These are phyloP conservation scores for Candoia aspera DNA, from an alignment of 2,113 vertebrate genomes.

Conservation along the genomic window DNA sequence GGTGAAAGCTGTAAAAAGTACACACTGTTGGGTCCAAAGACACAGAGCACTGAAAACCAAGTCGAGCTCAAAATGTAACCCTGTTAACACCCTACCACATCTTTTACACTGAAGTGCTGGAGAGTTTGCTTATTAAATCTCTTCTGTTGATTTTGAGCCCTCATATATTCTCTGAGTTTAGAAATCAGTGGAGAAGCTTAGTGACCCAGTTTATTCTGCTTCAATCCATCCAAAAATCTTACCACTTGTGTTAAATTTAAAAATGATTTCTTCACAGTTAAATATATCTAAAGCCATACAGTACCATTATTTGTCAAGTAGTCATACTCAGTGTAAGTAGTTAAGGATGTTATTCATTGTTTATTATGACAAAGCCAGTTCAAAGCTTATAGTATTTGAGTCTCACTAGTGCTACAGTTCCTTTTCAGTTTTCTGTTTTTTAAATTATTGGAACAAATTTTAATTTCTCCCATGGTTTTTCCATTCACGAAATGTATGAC, in stretches of 20 bases:
- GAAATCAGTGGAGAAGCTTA: constrained; percentile 46
- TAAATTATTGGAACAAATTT: background rate
- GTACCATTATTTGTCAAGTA: background rate
- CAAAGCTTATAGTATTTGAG: background rate
- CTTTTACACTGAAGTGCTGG: background rate
- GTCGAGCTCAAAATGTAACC: background rate
- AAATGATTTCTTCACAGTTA: background rate
- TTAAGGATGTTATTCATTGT: background rate
- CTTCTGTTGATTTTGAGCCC: constrained; percentile 33
- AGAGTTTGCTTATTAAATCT: constrained; percentile 20
- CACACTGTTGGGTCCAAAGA: background rate
- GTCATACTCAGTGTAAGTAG: background rate
- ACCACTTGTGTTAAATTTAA: background rate
- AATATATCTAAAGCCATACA: background rate
- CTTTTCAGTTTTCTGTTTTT: background rate
- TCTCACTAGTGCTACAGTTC: background rate
- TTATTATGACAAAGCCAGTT: too few species aligned
- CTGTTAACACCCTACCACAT: background rate
- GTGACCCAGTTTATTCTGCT: constrained; percentile 1
- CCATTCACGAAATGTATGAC: background rate
- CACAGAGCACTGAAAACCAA: background rate
- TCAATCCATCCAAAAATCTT: constrained; percentile 32
- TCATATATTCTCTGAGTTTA: constrained; percentile 3
- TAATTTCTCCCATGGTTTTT: background rate
- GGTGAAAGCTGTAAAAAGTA: constrained; percentile 10